phyloP scores from a whole-genome alignment of 2,113 vertebrate genomes.

The Phrynosoma blainvillii region DNA sequence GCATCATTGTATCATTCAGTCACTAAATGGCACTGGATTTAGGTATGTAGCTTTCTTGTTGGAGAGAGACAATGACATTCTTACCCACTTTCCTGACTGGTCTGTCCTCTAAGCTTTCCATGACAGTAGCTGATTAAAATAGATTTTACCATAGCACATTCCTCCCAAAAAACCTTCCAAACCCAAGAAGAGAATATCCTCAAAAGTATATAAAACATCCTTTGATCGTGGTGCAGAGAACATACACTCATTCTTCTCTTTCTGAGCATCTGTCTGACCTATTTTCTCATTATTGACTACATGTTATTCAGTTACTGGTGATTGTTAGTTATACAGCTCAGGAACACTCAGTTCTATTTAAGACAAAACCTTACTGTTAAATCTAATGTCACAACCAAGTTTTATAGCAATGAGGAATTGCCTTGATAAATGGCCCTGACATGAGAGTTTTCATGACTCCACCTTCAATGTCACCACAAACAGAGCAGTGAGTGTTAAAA shows the following conservation, averaged over 20 bases:
- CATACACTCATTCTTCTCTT: conserved; percentile 39
- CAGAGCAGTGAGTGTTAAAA: conserved; percentile 71
- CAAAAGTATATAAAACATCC: conserved; percentile 5
- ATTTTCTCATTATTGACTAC: conserved; percentile 61
- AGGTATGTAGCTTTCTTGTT: background rate
- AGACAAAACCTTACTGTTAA: conserved; percentile 71
- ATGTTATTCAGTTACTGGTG: conserved; percentile 50
- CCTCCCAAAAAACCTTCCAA: background rate
- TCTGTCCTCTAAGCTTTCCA: background rate
- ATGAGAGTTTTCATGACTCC: conserved; percentile 77
- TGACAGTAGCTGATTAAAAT: conserved; percentile 23
- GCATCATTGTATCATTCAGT: background rate
- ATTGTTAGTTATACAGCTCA: conserved; percentile 53
- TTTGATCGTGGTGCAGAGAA: conserved; percentile 26
- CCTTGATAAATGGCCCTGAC: conserved; percentile 82
- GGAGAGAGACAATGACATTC: background rate
- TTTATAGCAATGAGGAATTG: conserved; percentile 74
- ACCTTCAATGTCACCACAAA: conserved; percentile 78
- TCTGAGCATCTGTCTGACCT: conserved; percentile 49
- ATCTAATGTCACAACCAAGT: conserved; percentile 73
- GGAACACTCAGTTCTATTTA: conserved; percentile 67
- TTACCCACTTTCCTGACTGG: background rate
- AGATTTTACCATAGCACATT: background rate
- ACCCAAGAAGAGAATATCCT: conserved; percentile 11
- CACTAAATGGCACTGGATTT: conserved; percentile 12